phyloP scores from a whole-genome alignment of 2,797 vertebrate genomes.

The Diplodus sargus region DNA sequence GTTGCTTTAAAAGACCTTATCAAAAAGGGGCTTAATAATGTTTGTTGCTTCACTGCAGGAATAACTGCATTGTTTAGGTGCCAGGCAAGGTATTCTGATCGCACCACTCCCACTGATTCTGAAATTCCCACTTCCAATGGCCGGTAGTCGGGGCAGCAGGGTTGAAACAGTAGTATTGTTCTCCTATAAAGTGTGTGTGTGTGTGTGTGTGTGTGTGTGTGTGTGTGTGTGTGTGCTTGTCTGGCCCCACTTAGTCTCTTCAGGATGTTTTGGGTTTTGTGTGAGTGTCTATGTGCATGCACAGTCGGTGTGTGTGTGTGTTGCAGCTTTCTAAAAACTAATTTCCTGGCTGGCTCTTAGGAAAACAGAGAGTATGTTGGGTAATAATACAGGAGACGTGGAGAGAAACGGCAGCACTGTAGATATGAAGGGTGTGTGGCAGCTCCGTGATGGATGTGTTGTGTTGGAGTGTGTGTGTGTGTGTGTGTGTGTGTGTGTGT shows the following conservation, averaged over 20 bases:
- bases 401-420: conserved; percentile 45
- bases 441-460: conserved; percentile 54
- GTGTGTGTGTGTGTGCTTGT: conserved; percentile 62
- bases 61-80: conserved; percentile 72
- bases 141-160: conserved; percentile 77
- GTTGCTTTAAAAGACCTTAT: conserved; percentile 73
- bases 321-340: conserved; percentile 77
- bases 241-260: conserved; percentile 83
- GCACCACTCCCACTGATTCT: conserved; percentile 69
- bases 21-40: conserved; percentile 55
- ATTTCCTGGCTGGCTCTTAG: conserved; percentile 80
- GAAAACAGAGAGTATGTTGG: conserved; percentile 73
- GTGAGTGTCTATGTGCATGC: conserved; percentile 35
- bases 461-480: conserved; percentile 13
- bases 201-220: conserved; percentile 54
- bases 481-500: conserved; percentile 40
- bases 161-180: conserved; percentile 80
- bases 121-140: conserved; percentile 72
- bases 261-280: conserved; percentile 83
- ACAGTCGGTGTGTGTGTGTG: conserved; percentile 6
- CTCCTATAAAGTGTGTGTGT: conserved; percentile 50
- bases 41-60: conserved; percentile 58
- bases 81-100: conserved; percentile 72
- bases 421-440: conserved; percentile 61
- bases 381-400: conserved; percentile 66